Evolutionary conservation across 2,797 vertebrate species (phyloP).

Genomic region (Intellagama lesueurii): DNA sequence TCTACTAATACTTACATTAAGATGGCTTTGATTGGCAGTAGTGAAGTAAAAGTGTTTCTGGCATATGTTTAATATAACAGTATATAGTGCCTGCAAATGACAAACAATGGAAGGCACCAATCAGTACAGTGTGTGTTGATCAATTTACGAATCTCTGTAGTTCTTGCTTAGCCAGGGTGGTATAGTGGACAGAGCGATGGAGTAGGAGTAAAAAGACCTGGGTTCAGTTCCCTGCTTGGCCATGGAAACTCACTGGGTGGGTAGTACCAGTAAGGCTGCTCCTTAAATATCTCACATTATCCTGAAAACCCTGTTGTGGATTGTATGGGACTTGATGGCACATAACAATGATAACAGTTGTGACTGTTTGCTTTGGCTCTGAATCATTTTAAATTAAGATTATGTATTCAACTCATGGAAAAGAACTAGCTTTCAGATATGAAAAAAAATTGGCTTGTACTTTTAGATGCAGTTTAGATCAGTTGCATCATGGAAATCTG

Average conservation of each 20-base stretch:
- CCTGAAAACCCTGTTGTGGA: too few relatives aligned
- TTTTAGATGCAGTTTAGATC: slow-evolving; percentile 80
- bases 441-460: slow-evolving; percentile 75
- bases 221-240: too few relatives aligned
- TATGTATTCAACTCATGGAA: slow-evolving; percentile 83
- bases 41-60: slow-evolving; percentile 64
- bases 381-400: slow-evolving; percentile 80
- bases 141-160: slow-evolving; percentile 80
- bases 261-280: too few relatives aligned
- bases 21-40: slow-evolving; percentile 51
- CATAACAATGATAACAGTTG: slow-evolving; percentile 67
- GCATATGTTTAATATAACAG: slow-evolving; percentile 74
- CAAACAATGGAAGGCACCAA: slow-evolving; percentile 68
- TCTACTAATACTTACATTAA: background rate
- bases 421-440: slow-evolving; percentile 74
- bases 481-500: slow-evolving; percentile 96
- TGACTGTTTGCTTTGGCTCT: slow-evolving; percentile 83
- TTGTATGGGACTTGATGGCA: too few relatives aligned
- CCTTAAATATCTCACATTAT: too few relatives aligned
- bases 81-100: slow-evolving; percentile 40
- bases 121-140: slow-evolving; percentile 45
- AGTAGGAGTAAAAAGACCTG: too few relatives aligned
- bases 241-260: too few relatives aligned
- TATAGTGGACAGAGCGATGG: too few relatives aligned
- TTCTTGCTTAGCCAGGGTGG: too few relatives aligned